Percentiles rank a stretch among this genome's conserved stretches.
phyloP scores from a whole-genome alignment of 1,140 invertebrate species.

The Drosophila nikananu region DNA sequence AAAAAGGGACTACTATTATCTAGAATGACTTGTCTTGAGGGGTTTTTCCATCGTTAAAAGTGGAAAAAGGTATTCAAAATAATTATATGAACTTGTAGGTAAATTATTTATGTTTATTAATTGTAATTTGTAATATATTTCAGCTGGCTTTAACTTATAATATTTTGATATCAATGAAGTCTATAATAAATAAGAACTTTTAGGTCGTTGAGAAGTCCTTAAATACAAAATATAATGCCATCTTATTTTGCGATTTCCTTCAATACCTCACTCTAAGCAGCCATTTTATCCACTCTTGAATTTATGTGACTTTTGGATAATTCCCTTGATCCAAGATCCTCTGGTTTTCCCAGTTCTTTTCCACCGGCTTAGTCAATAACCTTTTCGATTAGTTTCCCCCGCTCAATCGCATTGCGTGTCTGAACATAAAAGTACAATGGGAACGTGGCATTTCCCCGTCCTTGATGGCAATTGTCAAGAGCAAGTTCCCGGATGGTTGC shows the following conservation, averaged over 20 bases:
- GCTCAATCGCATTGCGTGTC: constrained; percentile 57
- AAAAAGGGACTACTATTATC: not conserved
- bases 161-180: not conserved
- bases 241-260: not conserved
- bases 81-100: not conserved
- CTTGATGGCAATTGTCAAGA: constrained; percentile 78
- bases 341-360: not conserved
- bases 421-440: constrained; percentile 50
- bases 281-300: no score
- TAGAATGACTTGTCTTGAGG: not conserved
- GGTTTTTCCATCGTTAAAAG: not conserved
- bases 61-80: not conserved
- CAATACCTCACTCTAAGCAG: not conserved
- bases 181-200: not conserved
- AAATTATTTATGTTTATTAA: not conserved
- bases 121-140: not conserved
- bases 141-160: not conserved
- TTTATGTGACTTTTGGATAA: constrained; percentile 10
- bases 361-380: constrained; percentile 37
- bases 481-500: constrained; percentile 44
- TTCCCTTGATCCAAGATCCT: constrained; percentile 9
- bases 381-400: constrained; percentile 23
- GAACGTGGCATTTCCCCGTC: constrained; percentile 72
- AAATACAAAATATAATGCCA: no score
- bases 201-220: rapidly evolving